Percentiles rank a stretch among this genome's conserved stretches.
These are phyloP conservation scores for Probaryconus sp. DNA, from an alignment of 1,140 invertebrate genomes.

Conservation along the genomic window DNA sequence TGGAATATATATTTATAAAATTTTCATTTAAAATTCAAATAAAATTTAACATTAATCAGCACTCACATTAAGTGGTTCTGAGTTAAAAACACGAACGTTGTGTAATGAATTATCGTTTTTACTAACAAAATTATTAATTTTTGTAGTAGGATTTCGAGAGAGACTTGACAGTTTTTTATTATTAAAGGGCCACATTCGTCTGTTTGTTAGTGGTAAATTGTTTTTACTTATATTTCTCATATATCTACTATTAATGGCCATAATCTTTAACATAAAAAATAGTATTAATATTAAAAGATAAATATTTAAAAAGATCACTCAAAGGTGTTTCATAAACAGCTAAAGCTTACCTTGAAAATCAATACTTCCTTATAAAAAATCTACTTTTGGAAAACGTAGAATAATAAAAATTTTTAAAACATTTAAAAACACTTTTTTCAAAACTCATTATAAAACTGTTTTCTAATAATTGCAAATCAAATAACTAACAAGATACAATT, in stretches of 20 bases:
- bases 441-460: neutral
- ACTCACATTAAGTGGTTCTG: constrained; percentile 14
- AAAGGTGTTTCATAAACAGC: no score
- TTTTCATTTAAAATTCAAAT: neutral
- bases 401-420: neutral
- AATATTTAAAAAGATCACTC: no score
- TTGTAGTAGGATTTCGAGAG: constrained; percentile 8
- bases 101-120: constrained; percentile 3
- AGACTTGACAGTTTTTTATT: constrained; percentile 11
- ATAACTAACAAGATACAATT: neutral
- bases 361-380: no score
- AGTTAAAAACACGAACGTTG: constrained; percentile 10
- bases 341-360: no score
- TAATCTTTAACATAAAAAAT: constrained; percentile 12
- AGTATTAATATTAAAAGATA: no score
- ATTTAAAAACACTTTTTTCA: neutral
- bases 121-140: constrained; percentile 23
- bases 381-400: no score
- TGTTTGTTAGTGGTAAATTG: neutral
- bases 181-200: constrained; percentile 23
- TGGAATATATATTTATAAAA: neutral
- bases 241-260: constrained; percentile 31
- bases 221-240: constrained; percentile 18
- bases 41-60: constrained; percentile 6
- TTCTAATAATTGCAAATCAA: constrained; percentile 2